Evolutionary conservation across 2,888 invertebrate species (phyloP).

Genomic region (Phaedon cochleariae): DNA sequence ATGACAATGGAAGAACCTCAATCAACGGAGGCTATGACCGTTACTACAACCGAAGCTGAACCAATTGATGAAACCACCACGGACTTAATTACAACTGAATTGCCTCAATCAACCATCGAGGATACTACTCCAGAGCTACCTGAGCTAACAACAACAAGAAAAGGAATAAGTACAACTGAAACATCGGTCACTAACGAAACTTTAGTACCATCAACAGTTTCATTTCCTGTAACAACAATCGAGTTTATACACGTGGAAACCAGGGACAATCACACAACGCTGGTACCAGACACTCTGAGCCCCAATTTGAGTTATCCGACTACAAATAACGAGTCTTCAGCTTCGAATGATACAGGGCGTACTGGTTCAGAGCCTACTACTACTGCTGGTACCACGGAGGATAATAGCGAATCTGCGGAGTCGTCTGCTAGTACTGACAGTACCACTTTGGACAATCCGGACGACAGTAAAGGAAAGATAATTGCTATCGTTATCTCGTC

Average conservation of each 20-base stretch:
- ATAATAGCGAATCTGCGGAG: constrained; percentile 43
- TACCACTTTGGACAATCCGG: constrained; percentile 53
- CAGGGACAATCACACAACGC: constrained; percentile 52
- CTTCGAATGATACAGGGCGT: constrained; percentile 9
- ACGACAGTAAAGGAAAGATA: constrained; percentile 70
- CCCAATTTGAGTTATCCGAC: constrained; percentile 54
- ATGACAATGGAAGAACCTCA: background rate
- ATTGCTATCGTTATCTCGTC: constrained; percentile 84
- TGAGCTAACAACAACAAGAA: constrained; percentile 9
- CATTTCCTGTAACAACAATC: constrained; percentile 28
- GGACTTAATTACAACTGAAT: constrained; percentile 33
- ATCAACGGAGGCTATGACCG: constrained; percentile 22
- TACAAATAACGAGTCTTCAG: constrained; percentile 12
- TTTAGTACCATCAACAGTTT: constrained; percentile 20
- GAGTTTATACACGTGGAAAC: constrained; percentile 44
- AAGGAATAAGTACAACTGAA: constrained; percentile 9
- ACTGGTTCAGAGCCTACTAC: constrained; percentile 6
- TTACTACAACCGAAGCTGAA: constrained; percentile 21
- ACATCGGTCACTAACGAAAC: constrained; percentile 25
- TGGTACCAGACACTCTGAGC: constrained; percentile 52
- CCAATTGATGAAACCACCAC: constrained; percentile 30
- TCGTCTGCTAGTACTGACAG: constrained; percentile 57
- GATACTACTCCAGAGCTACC: constrained; percentile 10
- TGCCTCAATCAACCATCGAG: background rate
- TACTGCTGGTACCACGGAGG: constrained; percentile 52